Conservation (phyloP, 2,888 invertebrate genomes). For the Julus scanicus region DNA sequence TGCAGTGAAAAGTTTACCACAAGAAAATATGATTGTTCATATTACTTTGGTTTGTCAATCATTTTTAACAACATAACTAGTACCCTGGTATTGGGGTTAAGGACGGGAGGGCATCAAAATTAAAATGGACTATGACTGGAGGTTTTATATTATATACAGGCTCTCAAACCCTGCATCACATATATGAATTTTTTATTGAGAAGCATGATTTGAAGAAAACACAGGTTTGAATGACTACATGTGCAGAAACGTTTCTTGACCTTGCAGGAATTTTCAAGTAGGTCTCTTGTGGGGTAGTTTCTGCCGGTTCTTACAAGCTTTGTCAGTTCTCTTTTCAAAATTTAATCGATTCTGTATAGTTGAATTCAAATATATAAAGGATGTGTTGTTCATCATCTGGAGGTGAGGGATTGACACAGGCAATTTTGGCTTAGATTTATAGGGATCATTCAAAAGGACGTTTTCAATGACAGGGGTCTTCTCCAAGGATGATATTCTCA, state of each 20-base stretch:
- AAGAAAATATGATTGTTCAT: too few species aligned
- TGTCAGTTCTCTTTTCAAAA: neutral
- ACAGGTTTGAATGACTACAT: neutral
- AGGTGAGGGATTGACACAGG: neutral
- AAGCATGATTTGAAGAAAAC: slow-evolving; percentile 2
- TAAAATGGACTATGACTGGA: neutral
- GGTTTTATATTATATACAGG: too few species aligned
- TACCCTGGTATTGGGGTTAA: too few species aligned
- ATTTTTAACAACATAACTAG: neutral
- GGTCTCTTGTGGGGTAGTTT: neutral
- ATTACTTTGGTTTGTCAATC: neutral
- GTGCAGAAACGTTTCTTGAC: neutral
- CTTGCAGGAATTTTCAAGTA: neutral
- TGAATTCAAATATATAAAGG: neutral
- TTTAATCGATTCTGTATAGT: neutral
- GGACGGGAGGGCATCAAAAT: too few species aligned
- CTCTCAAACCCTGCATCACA: neutral
- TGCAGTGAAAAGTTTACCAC: too few species aligned
- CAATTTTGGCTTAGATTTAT: neutral
- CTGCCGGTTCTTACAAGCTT: neutral
- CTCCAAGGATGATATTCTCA: too few species aligned
- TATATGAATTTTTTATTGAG: neutral
- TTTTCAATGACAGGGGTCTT: too few species aligned
- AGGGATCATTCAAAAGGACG: too few species aligned
- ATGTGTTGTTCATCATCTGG: neutral